Percentiles rank a stretch among this genome's conserved stretches.
These are phyloP conservation scores for Microctenopoma lineatum DNA, from an alignment of 2,797 vertebrate genomes.

Conservation along the genomic window DNA sequence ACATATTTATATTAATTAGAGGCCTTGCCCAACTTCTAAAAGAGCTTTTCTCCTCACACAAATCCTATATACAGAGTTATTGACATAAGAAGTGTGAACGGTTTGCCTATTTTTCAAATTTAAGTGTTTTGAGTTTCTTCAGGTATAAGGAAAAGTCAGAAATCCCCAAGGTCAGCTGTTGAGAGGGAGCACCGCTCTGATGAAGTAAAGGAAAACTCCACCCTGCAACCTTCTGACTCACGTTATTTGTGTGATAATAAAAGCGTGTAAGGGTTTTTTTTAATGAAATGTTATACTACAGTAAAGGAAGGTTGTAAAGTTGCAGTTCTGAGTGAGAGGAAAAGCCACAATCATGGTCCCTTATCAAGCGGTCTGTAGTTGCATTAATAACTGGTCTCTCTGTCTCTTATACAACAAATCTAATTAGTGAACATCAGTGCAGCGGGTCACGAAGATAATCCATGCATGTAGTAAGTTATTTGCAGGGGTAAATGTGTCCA, in stretches of 20 bases:
- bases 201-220: constrained; percentile 31
- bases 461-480: constrained; percentile 23
- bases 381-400: neutral
- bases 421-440: constrained; percentile 9
- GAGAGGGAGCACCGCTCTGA: constrained; percentile 2
- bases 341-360: neutral
- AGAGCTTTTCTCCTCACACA: constrained; percentile 74
- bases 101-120: constrained; percentile 40
- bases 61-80: constrained; percentile 63
- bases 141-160: constrained; percentile 38
- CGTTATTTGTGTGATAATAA: constrained; percentile 23
- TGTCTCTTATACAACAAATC: neutral
- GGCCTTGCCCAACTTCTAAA: constrained; percentile 57
- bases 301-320: neutral
- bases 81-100: constrained; percentile 50
- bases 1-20: constrained; percentile 81
- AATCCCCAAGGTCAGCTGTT: constrained; percentile 1
- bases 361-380: neutral
- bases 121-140: constrained; percentile 51
- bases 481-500: constrained; percentile 3
- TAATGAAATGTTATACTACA: constrained; percentile 6
- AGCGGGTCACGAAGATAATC: constrained; percentile 29
- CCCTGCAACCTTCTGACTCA: neutral
- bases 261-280: constrained; percentile 1
- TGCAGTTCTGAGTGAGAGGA: constrained; percentile 8